Percentiles rank a stretch among this genome's conserved stretches.
phyloP scores from a whole-genome alignment of 2,797 vertebrate genomes.

The Halcyon chelicuti region DNA sequence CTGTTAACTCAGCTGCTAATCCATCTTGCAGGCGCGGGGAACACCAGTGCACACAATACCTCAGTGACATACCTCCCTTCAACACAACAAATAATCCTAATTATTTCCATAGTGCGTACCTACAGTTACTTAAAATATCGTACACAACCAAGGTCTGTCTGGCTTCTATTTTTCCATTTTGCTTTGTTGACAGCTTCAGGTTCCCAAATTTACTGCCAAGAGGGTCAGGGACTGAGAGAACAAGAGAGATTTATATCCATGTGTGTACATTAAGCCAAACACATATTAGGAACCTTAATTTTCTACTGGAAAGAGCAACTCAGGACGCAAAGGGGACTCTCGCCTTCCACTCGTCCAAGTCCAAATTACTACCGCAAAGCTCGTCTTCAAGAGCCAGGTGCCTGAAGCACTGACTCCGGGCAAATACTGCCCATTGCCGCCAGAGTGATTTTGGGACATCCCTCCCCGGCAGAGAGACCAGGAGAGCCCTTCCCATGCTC shows the following conservation, averaged over 20 bases:
- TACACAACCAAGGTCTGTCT: slow-evolving; percentile 45
- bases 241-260: slow-evolving; percentile 64
- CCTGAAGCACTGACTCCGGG: not conserved
- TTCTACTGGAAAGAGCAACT: slow-evolving; percentile 58
- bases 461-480: not conserved
- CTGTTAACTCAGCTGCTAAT: slow-evolving; percentile 66
- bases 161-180: slow-evolving; percentile 64
- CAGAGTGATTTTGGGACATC: accelerated
- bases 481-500: not conserved
- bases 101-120: slow-evolving; percentile 56
- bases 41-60: slow-evolving; percentile 22
- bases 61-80: slow-evolving; percentile 48
- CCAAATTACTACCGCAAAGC: not conserved
- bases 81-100: slow-evolving; percentile 67
- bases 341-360: not conserved
- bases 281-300: slow-evolving; percentile 63
- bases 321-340: slow-evolving; percentile 23
- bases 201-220: slow-evolving; percentile 63
- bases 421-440: not conserved
- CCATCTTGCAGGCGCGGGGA: slow-evolving; percentile 27
- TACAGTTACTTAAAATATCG: slow-evolving; percentile 59
- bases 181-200: slow-evolving; percentile 62
- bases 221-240: slow-evolving; percentile 3
- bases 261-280: slow-evolving; percentile 27
- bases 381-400: not conserved